Evolutionary conservation across 2,113 vertebrate species (phyloP).

Genomic region (Mesembrinibis cayennensis): DNA sequence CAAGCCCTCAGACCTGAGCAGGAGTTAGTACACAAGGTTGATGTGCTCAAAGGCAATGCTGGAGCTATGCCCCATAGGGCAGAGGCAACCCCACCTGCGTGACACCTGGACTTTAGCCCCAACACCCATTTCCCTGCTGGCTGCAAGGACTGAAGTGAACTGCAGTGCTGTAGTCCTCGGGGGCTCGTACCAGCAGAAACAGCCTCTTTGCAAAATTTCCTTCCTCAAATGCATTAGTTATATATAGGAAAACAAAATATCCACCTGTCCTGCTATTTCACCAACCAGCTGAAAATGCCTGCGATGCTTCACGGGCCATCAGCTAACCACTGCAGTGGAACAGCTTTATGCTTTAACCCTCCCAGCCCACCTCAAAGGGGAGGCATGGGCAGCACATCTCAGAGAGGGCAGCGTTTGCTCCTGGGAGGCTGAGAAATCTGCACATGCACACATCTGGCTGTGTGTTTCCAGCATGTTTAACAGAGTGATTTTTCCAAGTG

Average conservation of each 20-base stretch:
- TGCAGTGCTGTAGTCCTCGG: accelerated
- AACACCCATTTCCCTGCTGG: not conserved
- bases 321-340: not conserved
- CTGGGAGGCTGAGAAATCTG: not conserved
- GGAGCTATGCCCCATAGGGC: not conserved
- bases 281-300: not conserved
- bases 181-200: not conserved
- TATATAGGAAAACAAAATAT: not conserved
- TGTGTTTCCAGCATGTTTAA: accelerated
- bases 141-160: not conserved
- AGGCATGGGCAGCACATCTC: not conserved
- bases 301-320: not conserved
- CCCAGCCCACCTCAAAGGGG: not conserved
- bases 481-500: not conserved
- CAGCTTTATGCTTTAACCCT: not conserved
- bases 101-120: not conserved
- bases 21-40: not conserved
- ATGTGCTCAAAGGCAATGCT: accelerated
- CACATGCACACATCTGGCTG: not conserved
- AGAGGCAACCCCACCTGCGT: not conserved
- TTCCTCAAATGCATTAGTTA: not conserved
- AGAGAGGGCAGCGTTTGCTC: not conserved
- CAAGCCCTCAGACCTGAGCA: too few species aligned
- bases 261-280: not conserved
- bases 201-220: not conserved